phyloP scores from a whole-genome alignment of 2,797 vertebrate genomes.

The Enteromius anoplus region DNA sequence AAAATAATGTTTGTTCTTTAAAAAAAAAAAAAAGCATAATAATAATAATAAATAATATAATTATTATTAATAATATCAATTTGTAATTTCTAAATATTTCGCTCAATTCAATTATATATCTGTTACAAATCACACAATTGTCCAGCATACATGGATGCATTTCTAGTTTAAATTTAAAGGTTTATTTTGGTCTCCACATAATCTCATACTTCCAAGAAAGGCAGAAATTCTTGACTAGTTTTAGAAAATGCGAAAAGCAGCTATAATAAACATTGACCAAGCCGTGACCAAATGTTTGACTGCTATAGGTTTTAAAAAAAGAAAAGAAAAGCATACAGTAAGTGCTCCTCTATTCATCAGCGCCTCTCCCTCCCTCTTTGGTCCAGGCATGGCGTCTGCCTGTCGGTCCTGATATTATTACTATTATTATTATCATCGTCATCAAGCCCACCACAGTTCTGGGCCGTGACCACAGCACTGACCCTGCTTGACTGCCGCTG shows the following conservation, averaged over 20 bases:
- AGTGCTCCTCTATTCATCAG: constrained; percentile 20
- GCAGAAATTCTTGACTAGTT: not conserved
- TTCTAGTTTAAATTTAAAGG: not conserved
- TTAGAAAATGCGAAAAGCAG: not conserved
- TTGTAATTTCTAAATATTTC: too few relatives aligned
- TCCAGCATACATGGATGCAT: too few relatives aligned
- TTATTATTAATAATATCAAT: too few relatives aligned
- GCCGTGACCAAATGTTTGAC: not conserved
- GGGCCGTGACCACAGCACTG: constrained; percentile 50
- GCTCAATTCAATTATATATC: too few relatives aligned
- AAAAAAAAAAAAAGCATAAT: not conserved
- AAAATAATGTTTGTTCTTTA: not conserved
- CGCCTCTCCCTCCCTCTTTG: constrained; percentile 36
- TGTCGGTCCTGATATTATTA: constrained; percentile 56
- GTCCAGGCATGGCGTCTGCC: constrained; percentile 45
- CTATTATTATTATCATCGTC: constrained; percentile 56
- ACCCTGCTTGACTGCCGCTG: constrained; percentile 50
- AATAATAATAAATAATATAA: not conserved
- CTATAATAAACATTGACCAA: not conserved
- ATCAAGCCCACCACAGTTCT: constrained; percentile 49
- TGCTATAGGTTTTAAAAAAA: not conserved
- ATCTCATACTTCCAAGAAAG: not conserved
- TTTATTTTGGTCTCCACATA: not conserved
- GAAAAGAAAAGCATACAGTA: not conserved
- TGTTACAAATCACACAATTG: not conserved